These are phyloP conservation scores for Furcula furcula DNA, from an alignment of 2,888 invertebrate species.

Conservation along the genomic window DNA sequence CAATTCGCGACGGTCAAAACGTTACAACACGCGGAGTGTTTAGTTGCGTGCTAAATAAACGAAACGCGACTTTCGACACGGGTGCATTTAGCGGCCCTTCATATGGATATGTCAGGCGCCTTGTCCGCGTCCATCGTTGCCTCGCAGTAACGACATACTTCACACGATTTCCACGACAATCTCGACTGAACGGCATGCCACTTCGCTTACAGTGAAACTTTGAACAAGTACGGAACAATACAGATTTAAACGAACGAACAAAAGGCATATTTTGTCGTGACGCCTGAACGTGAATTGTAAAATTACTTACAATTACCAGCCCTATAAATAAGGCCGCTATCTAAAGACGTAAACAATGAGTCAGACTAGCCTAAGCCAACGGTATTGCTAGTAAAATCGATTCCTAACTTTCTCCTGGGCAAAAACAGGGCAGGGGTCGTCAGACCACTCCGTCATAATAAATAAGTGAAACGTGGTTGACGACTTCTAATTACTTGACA, in stretches of 20 bases:
- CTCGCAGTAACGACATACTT: constrained; percentile 48
- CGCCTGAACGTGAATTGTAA: constrained; percentile 13
- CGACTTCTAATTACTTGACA: constrained; percentile 9
- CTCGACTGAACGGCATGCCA: constrained; percentile 33
- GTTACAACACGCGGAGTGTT: constrained; percentile 56
- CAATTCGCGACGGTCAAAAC: constrained; percentile 58
- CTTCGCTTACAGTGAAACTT: constrained; percentile 17
- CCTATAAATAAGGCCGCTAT: constrained; percentile 24
- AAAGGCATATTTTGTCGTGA: constrained; percentile 1
- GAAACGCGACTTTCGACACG: constrained; percentile 59
- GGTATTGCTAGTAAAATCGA: constrained; percentile 29
- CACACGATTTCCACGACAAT: constrained; percentile 53
- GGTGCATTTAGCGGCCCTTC: constrained; percentile 66
- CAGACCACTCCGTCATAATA: constrained; percentile 26
- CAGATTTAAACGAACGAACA: constrained; percentile 3
- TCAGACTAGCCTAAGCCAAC: constrained; percentile 32
- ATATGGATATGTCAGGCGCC: constrained; percentile 50
- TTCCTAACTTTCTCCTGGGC: constrained; percentile 49
- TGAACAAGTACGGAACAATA: constrained; percentile 16
- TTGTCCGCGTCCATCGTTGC: constrained; percentile 14
- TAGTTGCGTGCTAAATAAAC: constrained; percentile 69
- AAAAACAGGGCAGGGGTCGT: constrained; percentile 38
- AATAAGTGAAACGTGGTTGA: constrained; percentile 29
- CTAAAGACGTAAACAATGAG: constrained; percentile 33
- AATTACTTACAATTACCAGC: constrained; percentile 26